A percentile compares a stretch with the other conserved stretches of the same genome.
Evolutionary conservation across 2,888 invertebrate genomes (phyloP).

Genomic region (Hirtodrosophila trivittata): DNA sequence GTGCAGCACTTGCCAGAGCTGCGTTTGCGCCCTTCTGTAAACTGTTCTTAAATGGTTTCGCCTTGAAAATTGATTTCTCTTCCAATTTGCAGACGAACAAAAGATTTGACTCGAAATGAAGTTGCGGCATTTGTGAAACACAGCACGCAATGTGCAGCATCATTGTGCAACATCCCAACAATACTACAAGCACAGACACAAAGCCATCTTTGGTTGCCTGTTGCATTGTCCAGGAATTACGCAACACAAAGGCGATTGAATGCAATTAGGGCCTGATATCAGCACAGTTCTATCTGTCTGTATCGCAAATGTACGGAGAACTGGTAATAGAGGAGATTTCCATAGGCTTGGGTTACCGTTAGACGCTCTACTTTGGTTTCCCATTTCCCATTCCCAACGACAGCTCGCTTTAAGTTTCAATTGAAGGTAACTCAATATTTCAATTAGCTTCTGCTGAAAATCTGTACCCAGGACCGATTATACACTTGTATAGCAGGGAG

Average conservation of each 20-base stretch:
- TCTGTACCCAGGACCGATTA: too few relatives aligned
- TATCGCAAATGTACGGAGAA: constrained; percentile 14
- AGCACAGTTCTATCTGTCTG: neutral
- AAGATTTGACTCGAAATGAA: constrained; percentile 36
- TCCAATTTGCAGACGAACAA: constrained; percentile 42
- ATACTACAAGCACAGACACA: constrained; percentile 11
- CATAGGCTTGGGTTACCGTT: too few relatives aligned
- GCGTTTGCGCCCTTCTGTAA: too few relatives aligned
- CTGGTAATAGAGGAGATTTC: too few relatives aligned
- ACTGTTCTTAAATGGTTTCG: neutral
- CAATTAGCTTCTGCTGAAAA: too few relatives aligned
- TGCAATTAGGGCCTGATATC: too few relatives aligned
- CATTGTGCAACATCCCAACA: constrained; percentile 8
- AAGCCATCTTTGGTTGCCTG: constrained; percentile 24
- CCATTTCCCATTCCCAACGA: too few relatives aligned
- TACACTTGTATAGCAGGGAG: too few relatives aligned
- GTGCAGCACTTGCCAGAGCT: too few relatives aligned
- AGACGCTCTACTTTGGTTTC: too few relatives aligned
- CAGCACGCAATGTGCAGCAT: constrained; percentile 35
- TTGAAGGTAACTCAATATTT: neutral
- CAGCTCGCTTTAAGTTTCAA: too few relatives aligned
- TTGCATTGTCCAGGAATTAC: constrained; percentile 27
- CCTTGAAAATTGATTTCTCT: constrained; percentile 26
- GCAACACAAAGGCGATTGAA: constrained; percentile 14
- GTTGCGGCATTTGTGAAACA: constrained; percentile 24